phyloP scores from a whole-genome alignment of 1,140 invertebrate species.

The Agrypnia vestita region DNA sequence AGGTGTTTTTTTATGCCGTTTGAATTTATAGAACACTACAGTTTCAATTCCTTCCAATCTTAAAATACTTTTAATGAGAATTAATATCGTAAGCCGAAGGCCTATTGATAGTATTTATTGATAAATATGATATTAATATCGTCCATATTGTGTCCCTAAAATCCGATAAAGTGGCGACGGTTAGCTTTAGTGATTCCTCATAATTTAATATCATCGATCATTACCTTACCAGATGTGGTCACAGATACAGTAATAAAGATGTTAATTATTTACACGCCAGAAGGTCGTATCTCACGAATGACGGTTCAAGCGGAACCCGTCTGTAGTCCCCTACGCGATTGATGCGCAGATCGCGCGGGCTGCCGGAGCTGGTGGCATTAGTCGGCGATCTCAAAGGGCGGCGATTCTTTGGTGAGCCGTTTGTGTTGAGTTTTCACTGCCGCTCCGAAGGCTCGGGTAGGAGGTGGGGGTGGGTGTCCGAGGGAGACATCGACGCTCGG shows the following conservation, averaged over 20 bases:
- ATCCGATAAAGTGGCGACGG: conserved; percentile 46
- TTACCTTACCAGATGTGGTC: conserved; percentile 53
- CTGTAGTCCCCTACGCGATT: background rate
- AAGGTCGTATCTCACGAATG: conserved; percentile 20
- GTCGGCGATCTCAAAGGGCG: conserved; percentile 50
- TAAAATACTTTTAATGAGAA: conserved; percentile 9
- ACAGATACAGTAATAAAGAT: conserved; percentile 59
- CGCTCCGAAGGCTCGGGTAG: conserved; percentile 35
- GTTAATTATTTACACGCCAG: conserved; percentile 43
- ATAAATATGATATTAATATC: conserved; percentile 24
- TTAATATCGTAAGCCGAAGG: conserved; percentile 1
- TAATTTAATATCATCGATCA: conserved; percentile 60
- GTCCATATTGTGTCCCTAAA: conserved; percentile 18
- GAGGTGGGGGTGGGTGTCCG: conserved; percentile 14
- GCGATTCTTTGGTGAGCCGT: conserved; percentile 30
- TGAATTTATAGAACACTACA: no score
- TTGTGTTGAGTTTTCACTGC: conserved; percentile 45
- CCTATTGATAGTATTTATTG: background rate
- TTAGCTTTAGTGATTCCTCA: conserved; percentile 53
- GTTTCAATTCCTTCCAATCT: no score
- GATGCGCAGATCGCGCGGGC: background rate
- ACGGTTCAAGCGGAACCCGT: background rate
- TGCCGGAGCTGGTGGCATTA: conserved; percentile 3
- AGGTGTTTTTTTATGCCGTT: no score
- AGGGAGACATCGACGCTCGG: conserved; percentile 45